phyloP scores from a whole-genome alignment of 2,888 invertebrate species.

The Xylocampa areola region DNA sequence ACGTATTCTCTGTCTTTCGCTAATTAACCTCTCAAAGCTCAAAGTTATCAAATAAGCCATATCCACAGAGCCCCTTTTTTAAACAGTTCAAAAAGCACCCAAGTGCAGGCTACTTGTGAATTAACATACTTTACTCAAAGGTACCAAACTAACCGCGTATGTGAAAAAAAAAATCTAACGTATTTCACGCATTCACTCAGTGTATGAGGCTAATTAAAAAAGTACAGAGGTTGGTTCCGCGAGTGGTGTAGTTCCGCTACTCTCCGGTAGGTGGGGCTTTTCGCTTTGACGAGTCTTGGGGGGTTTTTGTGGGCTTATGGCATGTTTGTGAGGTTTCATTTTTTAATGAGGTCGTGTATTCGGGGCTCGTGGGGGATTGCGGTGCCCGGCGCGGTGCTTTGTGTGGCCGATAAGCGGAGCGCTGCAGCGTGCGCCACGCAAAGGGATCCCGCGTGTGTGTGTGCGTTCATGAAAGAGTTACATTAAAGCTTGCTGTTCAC shows the following conservation, averaged over 20 bases:
- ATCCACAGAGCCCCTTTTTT: slow-evolving; percentile 66
- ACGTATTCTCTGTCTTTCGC: slow-evolving; percentile 54
- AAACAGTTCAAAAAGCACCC: slow-evolving; percentile 78
- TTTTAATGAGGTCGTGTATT: slow-evolving; percentile 89
- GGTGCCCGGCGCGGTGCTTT: slow-evolving; percentile 74
- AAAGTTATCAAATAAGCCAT: slow-evolving; percentile 66
- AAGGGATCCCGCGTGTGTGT: slow-evolving; percentile 66
- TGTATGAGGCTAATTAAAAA: slow-evolving; percentile 89
- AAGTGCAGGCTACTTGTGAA: slow-evolving; percentile 80
- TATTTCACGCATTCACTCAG: slow-evolving; percentile 85
- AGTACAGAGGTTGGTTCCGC: slow-evolving; percentile 85
- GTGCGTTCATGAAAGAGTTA: slow-evolving; percentile 82
- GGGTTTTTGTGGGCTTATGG: slow-evolving; percentile 74
- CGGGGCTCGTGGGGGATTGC: slow-evolving; percentile 75
- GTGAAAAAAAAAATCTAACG: slow-evolving; percentile 82
- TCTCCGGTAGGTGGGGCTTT: slow-evolving; percentile 85
- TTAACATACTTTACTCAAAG: slow-evolving; percentile 89
- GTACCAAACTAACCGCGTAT: slow-evolving; percentile 85
- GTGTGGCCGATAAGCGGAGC: slow-evolving; percentile 67
- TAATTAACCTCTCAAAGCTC: slow-evolving; percentile 71
- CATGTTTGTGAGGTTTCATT: slow-evolving; percentile 82
- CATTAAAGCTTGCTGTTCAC: slow-evolving; percentile 75
- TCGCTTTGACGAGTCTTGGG: slow-evolving; percentile 82
- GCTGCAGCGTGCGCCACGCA: slow-evolving; percentile 69
- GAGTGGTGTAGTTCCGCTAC: slow-evolving; percentile 88